Conservation (phyloP, 2,113 vertebrate species). For the Guaruba guarouba region DNA sequence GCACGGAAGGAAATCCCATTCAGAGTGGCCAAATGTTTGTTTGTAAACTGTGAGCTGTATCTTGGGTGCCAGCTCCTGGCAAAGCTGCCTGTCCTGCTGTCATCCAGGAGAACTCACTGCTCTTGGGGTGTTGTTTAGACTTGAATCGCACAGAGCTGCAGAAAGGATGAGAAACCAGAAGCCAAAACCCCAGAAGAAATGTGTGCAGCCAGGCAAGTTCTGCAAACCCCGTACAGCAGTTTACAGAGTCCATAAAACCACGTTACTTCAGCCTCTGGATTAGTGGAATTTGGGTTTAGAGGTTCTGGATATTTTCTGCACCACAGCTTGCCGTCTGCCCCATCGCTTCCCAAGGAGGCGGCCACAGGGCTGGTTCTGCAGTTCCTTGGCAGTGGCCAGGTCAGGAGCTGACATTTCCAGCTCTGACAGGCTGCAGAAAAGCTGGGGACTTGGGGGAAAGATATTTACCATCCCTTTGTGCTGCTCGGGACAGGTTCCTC, state of each 20-base stretch:
- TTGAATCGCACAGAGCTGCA: accelerated
- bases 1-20: neutral
- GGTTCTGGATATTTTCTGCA: neutral
- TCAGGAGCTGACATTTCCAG: neutral
- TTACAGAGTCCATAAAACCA: neutral
- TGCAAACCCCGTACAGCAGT: neutral
- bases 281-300: neutral
- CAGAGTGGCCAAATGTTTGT: neutral
- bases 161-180: neutral
- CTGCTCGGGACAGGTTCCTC: constrained; percentile 50
- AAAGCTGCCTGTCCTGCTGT: neutral
- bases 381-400: neutral
- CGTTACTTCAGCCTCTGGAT: neutral
- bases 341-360: neutral
- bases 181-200: neutral
- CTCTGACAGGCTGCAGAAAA: constrained; percentile 46
- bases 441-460: neutral
- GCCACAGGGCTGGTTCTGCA: neutral
- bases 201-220: neutral
- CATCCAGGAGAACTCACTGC: accelerated
- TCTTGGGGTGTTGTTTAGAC: accelerated
- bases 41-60: neutral
- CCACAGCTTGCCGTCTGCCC: neutral
- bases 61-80: neutral
- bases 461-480: constrained; percentile 17